Conservation (phyloP, 2,113 vertebrate genomes). For the Melanostigma gelatinosum region DNA sequence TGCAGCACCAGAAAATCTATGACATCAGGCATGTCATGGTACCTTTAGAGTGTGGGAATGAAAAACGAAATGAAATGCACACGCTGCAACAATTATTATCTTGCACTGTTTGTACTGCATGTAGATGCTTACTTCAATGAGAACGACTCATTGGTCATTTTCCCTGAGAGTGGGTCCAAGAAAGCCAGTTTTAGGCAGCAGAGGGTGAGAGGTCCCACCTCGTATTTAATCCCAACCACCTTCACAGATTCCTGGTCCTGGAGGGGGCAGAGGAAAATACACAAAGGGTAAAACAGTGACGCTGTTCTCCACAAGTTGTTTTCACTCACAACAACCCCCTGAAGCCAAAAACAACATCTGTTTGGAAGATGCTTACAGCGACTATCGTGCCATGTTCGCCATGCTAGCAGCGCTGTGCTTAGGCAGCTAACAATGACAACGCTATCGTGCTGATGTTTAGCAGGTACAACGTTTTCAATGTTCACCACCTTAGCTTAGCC, state of each 20-base stretch:
- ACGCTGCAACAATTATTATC: not conserved
- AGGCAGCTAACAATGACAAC: not conserved
- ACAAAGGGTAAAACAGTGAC: not conserved
- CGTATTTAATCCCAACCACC: constrained; percentile 98
- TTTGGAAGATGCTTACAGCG: not conserved
- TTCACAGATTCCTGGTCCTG: constrained; percentile 99
- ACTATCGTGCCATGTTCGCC: not conserved
- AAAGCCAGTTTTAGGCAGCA: constrained; percentile 98
- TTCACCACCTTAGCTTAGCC: not conserved
- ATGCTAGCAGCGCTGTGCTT: not conserved
- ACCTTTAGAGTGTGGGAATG: constrained; percentile 77
- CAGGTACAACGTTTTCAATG: not conserved
- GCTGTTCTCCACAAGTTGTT: not conserved
- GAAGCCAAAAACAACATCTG: not conserved
- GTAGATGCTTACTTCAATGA: constrained; percentile 92
- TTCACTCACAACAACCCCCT: not conserved
- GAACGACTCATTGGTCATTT: constrained; percentile 98
- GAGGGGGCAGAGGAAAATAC: constrained; percentile 27
- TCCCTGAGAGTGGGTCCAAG: constrained; percentile 94
- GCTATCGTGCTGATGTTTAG: not conserved
- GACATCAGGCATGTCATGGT: constrained; percentile 99
- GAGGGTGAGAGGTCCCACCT: constrained; percentile 94
- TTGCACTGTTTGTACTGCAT: not conserved
- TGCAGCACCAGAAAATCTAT: constrained; percentile 98
- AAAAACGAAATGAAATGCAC: constrained; percentile 12